Evolutionary conservation across 2,888 invertebrate species (phyloP).

Genomic region (Bruchidius siliquastri): DNA sequence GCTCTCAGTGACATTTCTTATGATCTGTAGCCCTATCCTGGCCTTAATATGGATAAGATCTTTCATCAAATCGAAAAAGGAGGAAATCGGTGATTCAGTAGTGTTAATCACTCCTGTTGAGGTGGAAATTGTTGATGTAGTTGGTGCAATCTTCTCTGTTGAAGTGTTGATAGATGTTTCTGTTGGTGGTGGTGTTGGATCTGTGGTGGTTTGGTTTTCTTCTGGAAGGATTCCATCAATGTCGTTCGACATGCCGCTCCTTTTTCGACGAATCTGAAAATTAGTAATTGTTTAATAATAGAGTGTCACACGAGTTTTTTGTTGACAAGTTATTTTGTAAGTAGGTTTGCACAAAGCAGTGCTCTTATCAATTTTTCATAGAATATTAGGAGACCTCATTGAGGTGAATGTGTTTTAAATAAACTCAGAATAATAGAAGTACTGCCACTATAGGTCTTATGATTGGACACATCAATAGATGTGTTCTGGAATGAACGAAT

Average conservation of each 20-base stretch:
- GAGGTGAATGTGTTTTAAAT: too few relatives aligned
- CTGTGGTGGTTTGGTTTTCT: not conserved
- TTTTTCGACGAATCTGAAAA: slow-evolving; percentile 4
- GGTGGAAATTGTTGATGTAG: slow-evolving; percentile 3
- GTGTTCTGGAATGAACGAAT: too few relatives aligned
- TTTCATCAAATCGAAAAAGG: slow-evolving; percentile 58
- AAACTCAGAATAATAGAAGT: too few relatives aligned
- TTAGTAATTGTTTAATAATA: too few relatives aligned
- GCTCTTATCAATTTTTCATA: not conserved
- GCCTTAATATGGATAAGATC: slow-evolving; percentile 66
- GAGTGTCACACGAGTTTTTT: too few relatives aligned
- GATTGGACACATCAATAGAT: too few relatives aligned
- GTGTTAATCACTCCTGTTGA: slow-evolving; percentile 18
- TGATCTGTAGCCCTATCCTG: slow-evolving; percentile 60
- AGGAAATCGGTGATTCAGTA: slow-evolving; percentile 28
- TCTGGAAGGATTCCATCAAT: slow-evolving; percentile 7
- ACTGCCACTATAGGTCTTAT: too few relatives aligned
- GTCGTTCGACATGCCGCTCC: slow-evolving; percentile 15
- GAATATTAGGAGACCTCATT: too few relatives aligned
- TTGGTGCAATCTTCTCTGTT: not conserved
- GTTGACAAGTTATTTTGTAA: too few relatives aligned
- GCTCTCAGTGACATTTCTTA: slow-evolving; percentile 64
- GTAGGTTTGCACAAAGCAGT: not conserved
- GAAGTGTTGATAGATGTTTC: slow-evolving; percentile 6
- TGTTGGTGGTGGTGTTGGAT: slow-evolving; percentile 3